phyloP scores from a whole-genome alignment of 2,888 invertebrate genomes.

The Nebria brevicollis region DNA sequence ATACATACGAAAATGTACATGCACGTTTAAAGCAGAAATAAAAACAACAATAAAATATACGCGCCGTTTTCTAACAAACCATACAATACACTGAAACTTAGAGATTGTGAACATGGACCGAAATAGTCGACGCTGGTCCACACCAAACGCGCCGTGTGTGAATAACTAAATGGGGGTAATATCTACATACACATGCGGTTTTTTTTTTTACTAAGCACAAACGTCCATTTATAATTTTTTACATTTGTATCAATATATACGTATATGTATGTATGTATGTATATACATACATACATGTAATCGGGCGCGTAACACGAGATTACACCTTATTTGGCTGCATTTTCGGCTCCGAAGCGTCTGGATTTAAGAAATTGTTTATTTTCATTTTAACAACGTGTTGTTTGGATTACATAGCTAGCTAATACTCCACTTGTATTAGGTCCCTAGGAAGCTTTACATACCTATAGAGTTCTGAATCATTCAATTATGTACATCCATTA shows the following conservation, averaged over 20 bases:
- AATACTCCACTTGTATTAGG: too few species aligned
- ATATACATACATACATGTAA: too few species aligned
- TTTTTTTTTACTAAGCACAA: neutral
- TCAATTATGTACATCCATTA: too few species aligned
- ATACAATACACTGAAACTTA: neutral
- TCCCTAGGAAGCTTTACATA: too few species aligned
- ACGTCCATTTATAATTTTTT: neutral
- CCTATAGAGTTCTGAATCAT: too few species aligned
- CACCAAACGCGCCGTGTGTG: neutral
- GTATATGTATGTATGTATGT: too few species aligned
- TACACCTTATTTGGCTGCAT: constrained; percentile 73
- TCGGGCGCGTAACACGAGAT: constrained; percentile 70
- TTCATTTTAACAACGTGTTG: too few species aligned
- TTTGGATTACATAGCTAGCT: too few species aligned
- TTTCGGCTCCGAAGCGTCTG: neutral
- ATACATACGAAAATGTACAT: too few species aligned
- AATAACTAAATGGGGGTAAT: neutral
- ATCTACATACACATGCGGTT: neutral
- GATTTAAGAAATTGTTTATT: too few species aligned
- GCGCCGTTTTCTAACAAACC: neutral
- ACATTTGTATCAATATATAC: neutral
- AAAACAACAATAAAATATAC: neutral
- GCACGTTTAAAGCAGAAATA: neutral
- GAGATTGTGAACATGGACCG: neutral
- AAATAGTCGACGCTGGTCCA: neutral